A percentile compares a stretch with the other conserved stretches of the same genome.
These are phyloP conservation scores for Escarpia spicata DNA, from an alignment of 2,888 invertebrate species.

Conservation along the genomic window DNA sequence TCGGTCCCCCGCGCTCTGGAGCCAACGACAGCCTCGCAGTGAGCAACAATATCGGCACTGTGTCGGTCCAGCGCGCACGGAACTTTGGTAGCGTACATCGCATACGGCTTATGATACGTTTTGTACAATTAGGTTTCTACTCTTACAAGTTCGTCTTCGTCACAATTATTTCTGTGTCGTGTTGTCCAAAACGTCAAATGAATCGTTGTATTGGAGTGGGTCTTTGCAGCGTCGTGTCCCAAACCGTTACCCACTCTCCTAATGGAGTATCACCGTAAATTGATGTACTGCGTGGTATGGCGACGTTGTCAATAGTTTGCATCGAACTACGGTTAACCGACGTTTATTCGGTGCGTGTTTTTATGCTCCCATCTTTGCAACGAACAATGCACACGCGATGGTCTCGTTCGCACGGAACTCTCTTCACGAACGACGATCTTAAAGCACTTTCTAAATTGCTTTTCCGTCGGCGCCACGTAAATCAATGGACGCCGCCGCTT, in stretches of 20 bases:
- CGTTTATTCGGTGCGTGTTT: neutral
- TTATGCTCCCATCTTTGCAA: neutral
- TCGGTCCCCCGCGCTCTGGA: neutral
- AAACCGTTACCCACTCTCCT: neutral
- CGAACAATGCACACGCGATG: conserved; percentile 13
- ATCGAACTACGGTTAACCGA: neutral
- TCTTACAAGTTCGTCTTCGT: neutral
- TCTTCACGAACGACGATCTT: neutral
- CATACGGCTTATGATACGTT: neutral
- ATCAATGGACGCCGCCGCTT: neutral
- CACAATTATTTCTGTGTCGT: neutral
- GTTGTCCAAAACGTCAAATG: neutral
- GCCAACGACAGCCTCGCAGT: neutral
- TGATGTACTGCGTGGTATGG: neutral
- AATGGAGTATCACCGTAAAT: neutral
- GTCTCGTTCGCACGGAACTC: neutral
- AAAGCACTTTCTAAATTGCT: neutral
- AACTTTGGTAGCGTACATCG: neutral
- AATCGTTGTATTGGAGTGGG: neutral
- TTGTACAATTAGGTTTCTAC: neutral
- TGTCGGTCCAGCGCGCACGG: neutral
- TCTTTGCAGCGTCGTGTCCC: neutral
- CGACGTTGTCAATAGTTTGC: neutral
- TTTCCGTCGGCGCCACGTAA: neutral
- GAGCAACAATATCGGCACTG: neutral